Base-by-base conservation (phyloP, 2,797 vertebrate species). In the Macropodus opercularis region DNA sequence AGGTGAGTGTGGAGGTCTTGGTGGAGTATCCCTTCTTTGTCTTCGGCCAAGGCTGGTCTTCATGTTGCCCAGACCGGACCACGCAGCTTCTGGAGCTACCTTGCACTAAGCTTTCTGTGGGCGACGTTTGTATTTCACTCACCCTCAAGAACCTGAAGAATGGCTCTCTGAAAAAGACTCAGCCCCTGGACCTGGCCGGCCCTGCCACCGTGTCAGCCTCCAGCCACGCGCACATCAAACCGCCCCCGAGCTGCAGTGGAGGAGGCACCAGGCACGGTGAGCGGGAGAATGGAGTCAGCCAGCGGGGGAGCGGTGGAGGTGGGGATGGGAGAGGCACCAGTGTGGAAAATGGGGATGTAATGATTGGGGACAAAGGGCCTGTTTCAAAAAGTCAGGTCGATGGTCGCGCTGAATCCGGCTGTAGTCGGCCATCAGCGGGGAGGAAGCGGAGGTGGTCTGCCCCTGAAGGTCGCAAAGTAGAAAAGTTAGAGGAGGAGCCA, bases 41-140 rank as follows among this genome's bases (percentile, higher is more conserved):
- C 86, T 99, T 99, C 64, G 98, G 98, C 87, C 96, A 99, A 90
- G 98, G 98, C 85, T 99, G 98, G 98, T 99, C 98, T 22, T 99
- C 98, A 21, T 99, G 98, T 90, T 97, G 95, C 77, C 98, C 98
- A 0, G 96, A 99, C 80, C 93, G 96, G 89, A 99, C 97, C 89
- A 97, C 94, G 75, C 97, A 96, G 87, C 93, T 98, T 63, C 94
- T 99, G 83, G 96, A 98, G 87, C 92, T 99, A 91, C 96, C 96
- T 14, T 99, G 98, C 88, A 94, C 95, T 89, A 97, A 96, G 92
- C 95, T 99, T 63, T 96, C 96, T 0, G 98, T 99, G 57, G 98
- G 98, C 21, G 98, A 99, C 3, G 98, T 99, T 85, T 99, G 98
- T 93, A 98, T 99, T 92, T 99, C 98, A 1, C 96, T 99, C 55